Conservation (phyloP, 2,888 invertebrate genomes). For the Patella pellucida region DNA sequence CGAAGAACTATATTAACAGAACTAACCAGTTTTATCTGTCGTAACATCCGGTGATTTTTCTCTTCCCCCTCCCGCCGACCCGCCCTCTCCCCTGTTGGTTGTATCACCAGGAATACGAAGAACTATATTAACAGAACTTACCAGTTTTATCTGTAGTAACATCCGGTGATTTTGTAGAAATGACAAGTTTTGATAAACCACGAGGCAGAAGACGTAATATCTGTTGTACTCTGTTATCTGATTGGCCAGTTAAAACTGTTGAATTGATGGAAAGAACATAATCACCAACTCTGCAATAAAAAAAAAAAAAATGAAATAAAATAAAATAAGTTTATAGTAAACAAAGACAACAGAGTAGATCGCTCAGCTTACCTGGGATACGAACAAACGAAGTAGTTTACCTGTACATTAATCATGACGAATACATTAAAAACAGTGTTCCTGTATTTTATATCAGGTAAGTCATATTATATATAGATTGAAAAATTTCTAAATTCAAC, state of each 20-base stretch:
- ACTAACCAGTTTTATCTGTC: slow-evolving; percentile 10
- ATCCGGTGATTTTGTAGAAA: slow-evolving; percentile 45
- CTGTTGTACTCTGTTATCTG: slow-evolving; percentile 60
- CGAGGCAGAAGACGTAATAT: slow-evolving; percentile 57
- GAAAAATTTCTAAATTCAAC: no score
- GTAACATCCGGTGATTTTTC: slow-evolving; percentile 35
- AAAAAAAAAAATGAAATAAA: not conserved
- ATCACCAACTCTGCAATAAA: slow-evolving; percentile 59
- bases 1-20: not conserved
- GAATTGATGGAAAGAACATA: slow-evolving; percentile 59
- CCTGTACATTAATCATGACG: no score
- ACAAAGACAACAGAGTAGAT: no score
- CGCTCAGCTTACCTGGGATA: no score
- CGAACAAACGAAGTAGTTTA: no score
- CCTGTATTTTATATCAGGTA: no score
- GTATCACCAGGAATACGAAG: slow-evolving; percentile 1
- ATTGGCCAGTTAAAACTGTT: slow-evolving; percentile 55
- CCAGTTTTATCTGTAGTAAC: slow-evolving; percentile 16
- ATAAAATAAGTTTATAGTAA: no score
- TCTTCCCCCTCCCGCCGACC: no score
- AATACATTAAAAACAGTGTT: no score
- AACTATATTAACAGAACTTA: not conserved
- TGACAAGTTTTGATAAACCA: slow-evolving; percentile 60
- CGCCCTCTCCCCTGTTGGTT: no score
- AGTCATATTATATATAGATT: no score